Evolutionary conservation across 30 jellyfish, hydroid and myxozoan genomes (phyloP).

Genomic region (Cassiopea andromeda): DNA sequence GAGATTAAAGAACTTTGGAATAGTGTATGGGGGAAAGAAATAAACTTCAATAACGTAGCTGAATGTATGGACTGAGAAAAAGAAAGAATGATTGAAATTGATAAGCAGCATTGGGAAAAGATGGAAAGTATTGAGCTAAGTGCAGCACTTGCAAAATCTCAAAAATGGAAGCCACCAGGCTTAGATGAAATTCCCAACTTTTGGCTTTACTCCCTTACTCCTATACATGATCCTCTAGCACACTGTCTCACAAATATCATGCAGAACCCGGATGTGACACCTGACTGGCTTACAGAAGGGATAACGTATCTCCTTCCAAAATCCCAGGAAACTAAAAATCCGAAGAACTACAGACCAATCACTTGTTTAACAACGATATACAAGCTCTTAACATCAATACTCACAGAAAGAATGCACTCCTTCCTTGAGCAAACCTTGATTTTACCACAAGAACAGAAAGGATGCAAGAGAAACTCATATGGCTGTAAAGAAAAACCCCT

Average conservation of each 20-base stretch:
- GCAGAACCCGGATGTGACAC: background rate
- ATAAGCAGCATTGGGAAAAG: constrained; percentile 15
- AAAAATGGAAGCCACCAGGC: constrained; percentile 25
- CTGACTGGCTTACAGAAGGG: background rate
- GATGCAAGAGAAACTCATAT: too few relatives aligned
- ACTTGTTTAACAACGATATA: background rate
- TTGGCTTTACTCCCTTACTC: constrained; percentile 5
- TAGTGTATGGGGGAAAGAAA: constrained; percentile 32
- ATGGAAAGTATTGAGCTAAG: background rate
- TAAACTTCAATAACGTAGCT: constrained; percentile 6
- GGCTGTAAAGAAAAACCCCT: too few relatives aligned
- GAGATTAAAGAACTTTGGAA: constrained; percentile 37
- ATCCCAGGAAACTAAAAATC: background rate
- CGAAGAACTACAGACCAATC: background rate
- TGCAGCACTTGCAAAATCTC: background rate
- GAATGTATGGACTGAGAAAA: constrained; percentile 6
- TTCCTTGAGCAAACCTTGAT: too few relatives aligned
- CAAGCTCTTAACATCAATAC: background rate
- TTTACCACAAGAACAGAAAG: too few relatives aligned
- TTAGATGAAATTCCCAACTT: constrained; percentile 6
- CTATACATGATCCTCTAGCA: background rate
- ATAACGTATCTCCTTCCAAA: background rate
- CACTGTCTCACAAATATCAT: background rate
- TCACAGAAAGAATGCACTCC: too few relatives aligned
- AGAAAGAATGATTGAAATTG: background rate